These are phyloP conservation scores for Epizoanthus stellaris DNA, from an alignment of 92 coral and sea anemone species.

Conservation along the genomic window DNA sequence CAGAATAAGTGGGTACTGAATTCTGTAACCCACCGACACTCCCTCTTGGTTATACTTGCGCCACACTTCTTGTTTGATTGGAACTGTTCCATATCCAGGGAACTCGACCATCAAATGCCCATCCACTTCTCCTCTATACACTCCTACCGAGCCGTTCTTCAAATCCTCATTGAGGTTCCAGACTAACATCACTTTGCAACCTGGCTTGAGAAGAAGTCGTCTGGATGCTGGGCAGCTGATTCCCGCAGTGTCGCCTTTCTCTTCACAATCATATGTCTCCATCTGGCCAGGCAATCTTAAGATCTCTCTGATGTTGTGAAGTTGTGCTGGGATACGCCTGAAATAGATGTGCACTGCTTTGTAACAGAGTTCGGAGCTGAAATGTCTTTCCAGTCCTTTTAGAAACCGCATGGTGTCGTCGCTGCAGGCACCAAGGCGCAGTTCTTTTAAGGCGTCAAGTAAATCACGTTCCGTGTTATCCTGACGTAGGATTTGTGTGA, in stretches of 20 bases:
- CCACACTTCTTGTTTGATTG: conserved; percentile 14
- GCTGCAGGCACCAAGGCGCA: background rate
- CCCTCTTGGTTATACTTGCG: background rate
- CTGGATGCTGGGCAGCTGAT: too few relatives aligned
- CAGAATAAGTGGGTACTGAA: conserved; percentile 4
- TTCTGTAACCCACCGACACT: background rate
- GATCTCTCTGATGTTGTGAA: conserved; percentile 38
- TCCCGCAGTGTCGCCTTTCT: background rate
- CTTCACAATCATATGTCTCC: background rate
- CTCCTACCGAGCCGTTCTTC: too few relatives aligned
- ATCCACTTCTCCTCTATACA: too few relatives aligned
- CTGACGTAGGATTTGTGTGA: conserved; percentile 30
- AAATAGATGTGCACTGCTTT: conserved; percentile 39
- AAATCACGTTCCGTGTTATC: conserved; percentile 3
- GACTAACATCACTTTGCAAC: too few relatives aligned
- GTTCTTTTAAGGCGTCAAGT: conserved; percentile 7
- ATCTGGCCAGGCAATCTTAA: conserved; percentile 16
- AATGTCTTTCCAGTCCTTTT: background rate
- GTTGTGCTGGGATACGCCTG: conserved; percentile 24
- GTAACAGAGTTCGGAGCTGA: background rate
- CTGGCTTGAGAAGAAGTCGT: too few relatives aligned
- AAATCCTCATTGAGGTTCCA: too few relatives aligned
- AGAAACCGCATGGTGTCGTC: background rate
- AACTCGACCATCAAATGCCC: too few relatives aligned
- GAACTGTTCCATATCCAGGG: background rate